phyloP scores from a whole-genome alignment of 2,888 invertebrate genomes.

The Andrena hattorfiana region DNA sequence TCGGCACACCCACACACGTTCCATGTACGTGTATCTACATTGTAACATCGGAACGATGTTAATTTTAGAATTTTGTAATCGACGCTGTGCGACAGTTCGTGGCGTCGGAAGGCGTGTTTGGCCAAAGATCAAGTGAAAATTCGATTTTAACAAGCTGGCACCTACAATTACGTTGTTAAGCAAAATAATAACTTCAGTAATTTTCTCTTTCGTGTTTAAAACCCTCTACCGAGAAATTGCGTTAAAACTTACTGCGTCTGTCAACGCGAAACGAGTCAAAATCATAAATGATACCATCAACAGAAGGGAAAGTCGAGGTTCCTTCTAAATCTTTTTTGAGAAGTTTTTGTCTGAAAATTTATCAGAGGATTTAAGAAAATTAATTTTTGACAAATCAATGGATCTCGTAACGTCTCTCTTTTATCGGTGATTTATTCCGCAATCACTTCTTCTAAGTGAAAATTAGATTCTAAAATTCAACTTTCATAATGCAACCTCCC shows the following conservation, averaged over 20 bases:
- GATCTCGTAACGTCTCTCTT: neutral
- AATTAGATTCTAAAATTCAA: constrained; percentile 23
- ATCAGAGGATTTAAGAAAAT: neutral
- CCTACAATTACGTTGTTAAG: constrained; percentile 27
- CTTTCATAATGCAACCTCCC: constrained; percentile 23
- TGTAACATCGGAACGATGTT: constrained; percentile 12
- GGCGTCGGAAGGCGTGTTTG: constrained; percentile 12
- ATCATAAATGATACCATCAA: neutral
- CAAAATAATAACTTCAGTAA: constrained; percentile 22
- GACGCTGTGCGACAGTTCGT: neutral
- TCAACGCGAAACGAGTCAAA: neutral
- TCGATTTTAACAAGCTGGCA: constrained; percentile 27
- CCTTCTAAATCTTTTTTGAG: neutral
- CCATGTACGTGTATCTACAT: neutral
- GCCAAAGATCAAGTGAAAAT: constrained; percentile 39
- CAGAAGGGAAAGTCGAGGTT: neutral
- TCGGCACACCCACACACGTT: neutral
- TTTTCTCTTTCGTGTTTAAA: neutral
- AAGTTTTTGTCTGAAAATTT: neutral
- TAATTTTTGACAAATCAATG: neutral
- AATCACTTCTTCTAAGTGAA: constrained; percentile 14
- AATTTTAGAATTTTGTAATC: constrained; percentile 37
- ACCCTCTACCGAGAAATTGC: neutral
- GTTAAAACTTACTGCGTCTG: constrained; percentile 3
- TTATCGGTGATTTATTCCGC: neutral